Conservation (phyloP, 64 coral and sea anemone species). For the Hydrozoanthus tunicans region DNA sequence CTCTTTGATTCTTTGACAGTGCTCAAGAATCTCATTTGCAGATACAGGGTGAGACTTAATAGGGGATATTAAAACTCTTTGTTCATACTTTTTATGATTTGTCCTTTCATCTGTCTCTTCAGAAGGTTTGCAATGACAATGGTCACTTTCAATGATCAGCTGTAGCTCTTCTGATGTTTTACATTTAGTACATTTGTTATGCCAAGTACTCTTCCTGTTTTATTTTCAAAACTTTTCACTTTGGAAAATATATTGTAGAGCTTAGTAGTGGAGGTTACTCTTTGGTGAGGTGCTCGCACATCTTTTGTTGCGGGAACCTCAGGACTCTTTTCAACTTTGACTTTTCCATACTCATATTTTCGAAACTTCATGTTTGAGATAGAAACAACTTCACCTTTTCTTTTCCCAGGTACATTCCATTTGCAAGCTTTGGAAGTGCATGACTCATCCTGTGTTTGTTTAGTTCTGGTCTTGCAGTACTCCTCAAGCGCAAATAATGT, state of each 20-base stretch:
- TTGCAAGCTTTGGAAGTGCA: constrained; percentile 42
- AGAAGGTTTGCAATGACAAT: not conserved
- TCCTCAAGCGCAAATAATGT: constrained; percentile 18
- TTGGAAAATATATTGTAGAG: not conserved
- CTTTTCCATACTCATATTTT: constrained; percentile 8
- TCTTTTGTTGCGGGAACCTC: not conserved
- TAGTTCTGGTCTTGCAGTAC: not conserved
- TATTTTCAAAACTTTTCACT: constrained; percentile 7
- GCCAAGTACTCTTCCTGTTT: constrained; percentile 22
- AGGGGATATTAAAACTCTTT: not conserved
- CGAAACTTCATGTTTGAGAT: not conserved
- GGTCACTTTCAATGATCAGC: not conserved
- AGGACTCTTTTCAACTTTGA: not conserved
- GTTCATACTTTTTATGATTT: not conserved
- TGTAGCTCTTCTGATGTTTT: not conserved
- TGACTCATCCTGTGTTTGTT: not conserved
- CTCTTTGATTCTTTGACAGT: constrained; percentile 43
- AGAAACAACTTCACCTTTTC: not conserved
- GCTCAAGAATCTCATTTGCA: constrained; percentile 14
- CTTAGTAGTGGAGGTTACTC: not conserved
- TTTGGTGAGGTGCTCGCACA: constrained; percentile 4
- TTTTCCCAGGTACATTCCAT: constrained; percentile 40
- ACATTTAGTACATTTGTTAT: not conserved
- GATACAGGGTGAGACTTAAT: constrained; percentile 15
- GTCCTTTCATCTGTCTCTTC: not conserved